Base-by-base conservation (phyloP, 1,140 invertebrate species). In the Solenopsis invicta region DNA sequence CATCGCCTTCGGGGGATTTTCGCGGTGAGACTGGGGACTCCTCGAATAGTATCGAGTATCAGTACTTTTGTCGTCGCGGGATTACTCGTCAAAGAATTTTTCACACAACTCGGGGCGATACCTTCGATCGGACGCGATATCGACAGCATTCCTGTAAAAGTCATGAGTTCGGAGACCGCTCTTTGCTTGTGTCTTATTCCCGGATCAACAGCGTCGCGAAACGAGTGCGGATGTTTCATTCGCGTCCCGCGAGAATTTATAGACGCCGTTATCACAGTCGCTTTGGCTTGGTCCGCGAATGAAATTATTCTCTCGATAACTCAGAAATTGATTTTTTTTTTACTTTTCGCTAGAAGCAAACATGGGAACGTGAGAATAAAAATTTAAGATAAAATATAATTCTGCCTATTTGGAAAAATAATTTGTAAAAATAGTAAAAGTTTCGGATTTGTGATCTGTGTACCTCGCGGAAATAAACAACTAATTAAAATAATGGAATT, bases 1-100 rank as follows among this genome's bases (percentile, higher is more conserved):
- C 85, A 81, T 90, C 85, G 87, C 66, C 88, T 87, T 72, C 77
- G 56, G 52, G 54, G 81, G 76, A 91, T 88, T 85, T 76, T 61
- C 59, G 76, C 21, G 50, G 21, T 75, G 87, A 90, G 87, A 88
- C 29, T 29, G 2, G 29, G 29, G 29, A 29, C 81, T 88, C 59
- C 64, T 86, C 64, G 75, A 88, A 81, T 71, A 76, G 76, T 85
- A 88, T 90, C 86, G 88, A 45, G 85, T 72, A 45, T 64, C 66
- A n/a, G 34, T 64, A 50, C 29, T 78, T 71, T 76, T 41, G 45
- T 78, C 50, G 29, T 67, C 67, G 13, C 29, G 85, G 82, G 82
- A 85, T 87, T 72, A 50, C 80, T 84, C 69, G 69, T 75, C 80
- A 84, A 82, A 24, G 34, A 75, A 84, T 84, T 84, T 74, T 62